phyloP scores from a whole-genome alignment of 1,140 invertebrate genomes.

The Zaprionus tsacasi region DNA sequence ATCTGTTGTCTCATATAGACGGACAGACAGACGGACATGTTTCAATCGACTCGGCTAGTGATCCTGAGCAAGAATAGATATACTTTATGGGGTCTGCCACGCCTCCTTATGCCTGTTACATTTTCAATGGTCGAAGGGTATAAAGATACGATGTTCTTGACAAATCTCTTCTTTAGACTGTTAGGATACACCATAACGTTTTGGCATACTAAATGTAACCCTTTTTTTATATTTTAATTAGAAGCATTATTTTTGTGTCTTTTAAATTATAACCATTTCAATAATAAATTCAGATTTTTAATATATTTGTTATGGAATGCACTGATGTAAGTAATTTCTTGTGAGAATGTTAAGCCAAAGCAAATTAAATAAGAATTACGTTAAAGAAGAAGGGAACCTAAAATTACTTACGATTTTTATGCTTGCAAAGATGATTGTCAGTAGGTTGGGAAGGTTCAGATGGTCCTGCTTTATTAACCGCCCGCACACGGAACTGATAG shows the following conservation, averaged over 20 bases:
- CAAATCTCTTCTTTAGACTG: too few relatives aligned
- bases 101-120: too few relatives aligned
- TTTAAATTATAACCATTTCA: too few relatives aligned
- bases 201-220: not conserved
- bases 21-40: too few relatives aligned
- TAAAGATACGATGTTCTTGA: too few relatives aligned
- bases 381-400: not conserved
- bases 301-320: not conserved
- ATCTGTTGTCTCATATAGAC: too few relatives aligned
- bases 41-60: too few relatives aligned
- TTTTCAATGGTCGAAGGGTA: too few relatives aligned
- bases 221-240: too few relatives aligned
- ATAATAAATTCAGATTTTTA: not conserved
- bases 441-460: conserved; percentile 96
- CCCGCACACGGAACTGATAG: conserved; percentile 96
- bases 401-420: conserved; percentile 92
- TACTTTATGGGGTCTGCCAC: too few relatives aligned
- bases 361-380: not conserved
- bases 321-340: not conserved
- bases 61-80: too few relatives aligned
- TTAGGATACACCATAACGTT: not conserved
- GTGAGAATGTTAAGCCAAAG: conserved; percentile 68
- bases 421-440: conserved; percentile 96
- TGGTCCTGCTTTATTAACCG: conserved; percentile 95
- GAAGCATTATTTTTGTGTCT: not conserved